Conservation (phyloP, 2,113 vertebrate species). For the Callaeas wilsoni region DNA sequence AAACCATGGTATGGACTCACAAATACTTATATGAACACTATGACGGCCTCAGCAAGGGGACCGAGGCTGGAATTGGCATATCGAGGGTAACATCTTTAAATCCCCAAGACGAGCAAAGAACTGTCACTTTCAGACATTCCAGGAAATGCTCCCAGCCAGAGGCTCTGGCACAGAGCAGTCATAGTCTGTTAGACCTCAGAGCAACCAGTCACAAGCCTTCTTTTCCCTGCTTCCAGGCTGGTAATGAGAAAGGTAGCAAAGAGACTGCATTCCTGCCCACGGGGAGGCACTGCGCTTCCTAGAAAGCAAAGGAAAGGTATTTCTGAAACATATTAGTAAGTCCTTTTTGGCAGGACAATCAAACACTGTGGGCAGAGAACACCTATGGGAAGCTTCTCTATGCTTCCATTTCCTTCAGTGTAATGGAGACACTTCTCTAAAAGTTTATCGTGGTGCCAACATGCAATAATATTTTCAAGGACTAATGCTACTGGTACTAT, state of each 20-base stretch:
- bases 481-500: neutral
- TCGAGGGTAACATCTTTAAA: slow-evolving; percentile 4
- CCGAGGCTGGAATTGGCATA: neutral
- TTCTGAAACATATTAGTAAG: neutral
- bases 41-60: neutral
- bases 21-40: accelerated
- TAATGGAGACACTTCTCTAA: neutral
- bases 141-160: neutral
- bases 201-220: neutral
- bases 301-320: neutral
- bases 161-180: neutral
- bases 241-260: neutral
- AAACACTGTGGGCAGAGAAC: neutral
- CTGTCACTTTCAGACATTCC: neutral
- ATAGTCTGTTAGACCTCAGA: neutral
- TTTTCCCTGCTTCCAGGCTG: neutral
- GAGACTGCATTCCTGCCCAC: neutral
- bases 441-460: neutral
- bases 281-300: neutral
- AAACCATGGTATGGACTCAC: neutral
- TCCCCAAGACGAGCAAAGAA: neutral
- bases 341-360: neutral
- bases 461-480: neutral
- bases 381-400: neutral
- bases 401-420: neutral